Evolutionary conservation across 2,113 vertebrate genomes (phyloP).

Genomic region (Galemys pyrenaicus): DNA sequence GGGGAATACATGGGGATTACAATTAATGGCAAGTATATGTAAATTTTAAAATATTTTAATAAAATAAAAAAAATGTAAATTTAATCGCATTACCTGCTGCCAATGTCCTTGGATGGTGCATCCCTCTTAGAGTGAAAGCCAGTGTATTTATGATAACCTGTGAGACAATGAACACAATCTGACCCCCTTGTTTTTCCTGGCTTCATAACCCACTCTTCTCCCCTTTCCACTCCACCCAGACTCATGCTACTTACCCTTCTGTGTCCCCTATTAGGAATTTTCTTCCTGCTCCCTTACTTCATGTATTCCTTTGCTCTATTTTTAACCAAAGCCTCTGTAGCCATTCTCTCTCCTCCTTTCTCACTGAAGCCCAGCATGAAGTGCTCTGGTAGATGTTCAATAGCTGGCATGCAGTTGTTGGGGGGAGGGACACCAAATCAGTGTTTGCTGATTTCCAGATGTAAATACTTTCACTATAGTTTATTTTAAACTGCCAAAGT

Average conservation of each 20-base stretch:
- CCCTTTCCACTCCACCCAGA: not conserved
- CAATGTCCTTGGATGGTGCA: not conserved
- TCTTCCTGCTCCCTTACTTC: not conserved
- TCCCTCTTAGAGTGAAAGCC: not conserved
- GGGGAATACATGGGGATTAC: too few relatives aligned
- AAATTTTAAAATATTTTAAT: too few relatives aligned
- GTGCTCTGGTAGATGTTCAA: not conserved
- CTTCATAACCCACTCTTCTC: not conserved
- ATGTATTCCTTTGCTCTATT: not conserved
- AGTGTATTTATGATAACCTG: not conserved
- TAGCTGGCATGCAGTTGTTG: not conserved
- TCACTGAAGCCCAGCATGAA: too few relatives aligned
- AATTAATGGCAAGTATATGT: too few relatives aligned
- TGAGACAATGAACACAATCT: not conserved
- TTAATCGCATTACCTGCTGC: not conserved
- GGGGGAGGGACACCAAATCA: accelerated
- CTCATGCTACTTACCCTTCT: not conserved
- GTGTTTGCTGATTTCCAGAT: not conserved
- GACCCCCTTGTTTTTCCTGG: not conserved
- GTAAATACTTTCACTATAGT: not conserved
- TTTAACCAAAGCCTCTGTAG: too few relatives aligned
- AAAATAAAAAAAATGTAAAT: not conserved
- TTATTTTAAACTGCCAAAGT: not conserved
- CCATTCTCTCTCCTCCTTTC: not conserved
- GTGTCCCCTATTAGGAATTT: not conserved